Evolutionary conservation across 1,140 invertebrate species (phyloP).

Genomic region (Nasonia longicornis): DNA sequence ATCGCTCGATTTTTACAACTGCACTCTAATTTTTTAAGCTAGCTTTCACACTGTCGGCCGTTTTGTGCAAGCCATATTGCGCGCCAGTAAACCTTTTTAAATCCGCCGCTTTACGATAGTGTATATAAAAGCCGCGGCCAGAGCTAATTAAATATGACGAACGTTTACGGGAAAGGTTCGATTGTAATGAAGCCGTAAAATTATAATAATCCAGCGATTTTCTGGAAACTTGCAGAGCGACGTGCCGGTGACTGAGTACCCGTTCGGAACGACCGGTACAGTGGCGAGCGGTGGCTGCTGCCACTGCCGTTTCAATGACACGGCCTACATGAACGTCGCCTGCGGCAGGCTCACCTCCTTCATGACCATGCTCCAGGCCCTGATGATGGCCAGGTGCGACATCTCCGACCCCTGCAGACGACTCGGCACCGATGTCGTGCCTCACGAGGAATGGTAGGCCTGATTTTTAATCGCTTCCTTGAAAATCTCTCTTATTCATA

Average conservation of each 20-base stretch:
- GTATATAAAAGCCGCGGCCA: background rate
- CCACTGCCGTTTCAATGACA: slow-evolving; percentile 67
- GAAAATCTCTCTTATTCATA: too few species aligned
- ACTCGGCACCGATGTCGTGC: slow-evolving; percentile 55
- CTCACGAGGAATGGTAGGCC: slow-evolving; percentile 54
- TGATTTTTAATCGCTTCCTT: background rate
- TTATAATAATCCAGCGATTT: background rate
- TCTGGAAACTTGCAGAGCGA: background rate
- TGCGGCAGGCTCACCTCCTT: slow-evolving; percentile 63
- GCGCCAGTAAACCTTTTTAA: background rate
- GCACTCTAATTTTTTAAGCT: background rate
- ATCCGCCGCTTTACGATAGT: background rate
- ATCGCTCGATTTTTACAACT: background rate
- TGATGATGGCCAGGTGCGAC: slow-evolving; percentile 70
- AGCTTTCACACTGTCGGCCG: background rate
- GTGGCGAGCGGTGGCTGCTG: slow-evolving; percentile 52
- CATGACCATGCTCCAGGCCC: slow-evolving; percentile 68
- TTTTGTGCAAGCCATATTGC: background rate
- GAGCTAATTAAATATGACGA: background rate
- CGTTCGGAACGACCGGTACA: background rate
- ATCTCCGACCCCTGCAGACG: slow-evolving; percentile 69
- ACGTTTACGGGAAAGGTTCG: background rate
- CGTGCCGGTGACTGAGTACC: background rate
- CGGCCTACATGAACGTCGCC: slow-evolving; percentile 59
- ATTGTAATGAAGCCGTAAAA: background rate